A percentile compares a stretch with the other conserved stretches of the same genome.
Conservation (phyloP, 2,888 invertebrate species). For the Adineta ricciae region DNA sequence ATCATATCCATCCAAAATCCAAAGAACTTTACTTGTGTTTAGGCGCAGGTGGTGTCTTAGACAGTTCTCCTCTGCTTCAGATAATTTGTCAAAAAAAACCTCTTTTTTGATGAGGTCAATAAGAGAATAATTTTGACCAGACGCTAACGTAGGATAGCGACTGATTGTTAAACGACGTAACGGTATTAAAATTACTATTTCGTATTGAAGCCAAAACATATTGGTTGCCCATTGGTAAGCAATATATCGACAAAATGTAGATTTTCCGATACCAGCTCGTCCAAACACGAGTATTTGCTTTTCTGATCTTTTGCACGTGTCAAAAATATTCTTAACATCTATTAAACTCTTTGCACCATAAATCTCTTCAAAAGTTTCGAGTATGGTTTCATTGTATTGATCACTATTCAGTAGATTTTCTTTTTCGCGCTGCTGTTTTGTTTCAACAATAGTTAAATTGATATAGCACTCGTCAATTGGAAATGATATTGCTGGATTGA, state of each 20-base stretch:
- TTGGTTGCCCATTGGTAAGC: neutral
- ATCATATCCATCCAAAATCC: conserved; percentile 7
- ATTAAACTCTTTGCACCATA: neutral
- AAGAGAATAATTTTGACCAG: too few relatives aligned
- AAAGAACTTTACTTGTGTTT: neutral
- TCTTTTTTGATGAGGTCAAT: too few relatives aligned
- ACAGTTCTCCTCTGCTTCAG: too few relatives aligned
- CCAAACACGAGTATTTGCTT: neutral
- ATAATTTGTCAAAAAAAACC: too few relatives aligned
- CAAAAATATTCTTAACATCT: neutral
- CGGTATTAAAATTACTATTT: neutral
- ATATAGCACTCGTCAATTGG: too few relatives aligned
- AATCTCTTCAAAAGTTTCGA: neutral
- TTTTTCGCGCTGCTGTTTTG: too few relatives aligned
- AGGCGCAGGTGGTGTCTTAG: too few relatives aligned
- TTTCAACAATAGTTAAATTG: too few relatives aligned
- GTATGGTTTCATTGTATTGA: neutral
- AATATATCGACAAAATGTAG: neutral
- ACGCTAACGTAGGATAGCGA: too few relatives aligned
- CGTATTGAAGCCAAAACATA: neutral
- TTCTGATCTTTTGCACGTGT: neutral
- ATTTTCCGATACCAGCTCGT: neutral
- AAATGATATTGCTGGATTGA: too few relatives aligned
- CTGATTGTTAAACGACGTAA: neutral
- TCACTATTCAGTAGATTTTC: too few relatives aligned